A percentile compares a stretch with the other conserved stretches of the same genome.
Evolutionary conservation across 2,888 invertebrate genomes (phyloP).

Genomic region (Ichneumon xanthorius): DNA sequence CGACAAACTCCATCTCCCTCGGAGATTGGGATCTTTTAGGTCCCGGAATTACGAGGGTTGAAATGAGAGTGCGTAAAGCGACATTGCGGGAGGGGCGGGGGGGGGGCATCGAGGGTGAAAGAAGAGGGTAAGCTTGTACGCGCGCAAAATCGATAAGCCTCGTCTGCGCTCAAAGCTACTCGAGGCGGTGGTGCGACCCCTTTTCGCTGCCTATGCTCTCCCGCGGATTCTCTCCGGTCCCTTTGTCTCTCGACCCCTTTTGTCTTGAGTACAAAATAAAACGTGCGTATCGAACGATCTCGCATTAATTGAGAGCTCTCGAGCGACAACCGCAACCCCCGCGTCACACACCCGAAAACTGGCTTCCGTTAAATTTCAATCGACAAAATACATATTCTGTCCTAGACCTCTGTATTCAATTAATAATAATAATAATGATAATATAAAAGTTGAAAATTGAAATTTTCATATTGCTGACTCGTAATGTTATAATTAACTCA

Average conservation of each 20-base stretch:
- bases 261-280: constrained; percentile 29
- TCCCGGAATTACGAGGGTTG: constrained; percentile 61
- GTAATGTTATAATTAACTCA: no score
- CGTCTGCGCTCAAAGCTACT: constrained; percentile 51
- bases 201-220: constrained; percentile 51
- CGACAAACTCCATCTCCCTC: constrained; percentile 30
- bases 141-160: constrained; percentile 69
- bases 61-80: constrained; percentile 56
- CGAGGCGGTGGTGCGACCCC: constrained; percentile 12
- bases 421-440: no score
- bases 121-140: constrained; percentile 59
- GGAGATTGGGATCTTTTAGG: constrained; percentile 64
- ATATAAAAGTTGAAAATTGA: no score
- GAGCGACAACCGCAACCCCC: neutral
- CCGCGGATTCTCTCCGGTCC: constrained; percentile 11
- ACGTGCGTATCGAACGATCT: constrained; percentile 40
- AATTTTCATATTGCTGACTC: no score
- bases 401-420: no score
- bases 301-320: constrained; percentile 4
- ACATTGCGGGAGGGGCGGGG: constrained; percentile 4
- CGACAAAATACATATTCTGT: neutral
- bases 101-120: constrained; percentile 8
- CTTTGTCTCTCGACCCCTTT: constrained; percentile 39
- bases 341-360: no score
- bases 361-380: neutral